Conservation (phyloP, 2,797 vertebrate species). For the Spinibarbus caldwelli region DNA sequence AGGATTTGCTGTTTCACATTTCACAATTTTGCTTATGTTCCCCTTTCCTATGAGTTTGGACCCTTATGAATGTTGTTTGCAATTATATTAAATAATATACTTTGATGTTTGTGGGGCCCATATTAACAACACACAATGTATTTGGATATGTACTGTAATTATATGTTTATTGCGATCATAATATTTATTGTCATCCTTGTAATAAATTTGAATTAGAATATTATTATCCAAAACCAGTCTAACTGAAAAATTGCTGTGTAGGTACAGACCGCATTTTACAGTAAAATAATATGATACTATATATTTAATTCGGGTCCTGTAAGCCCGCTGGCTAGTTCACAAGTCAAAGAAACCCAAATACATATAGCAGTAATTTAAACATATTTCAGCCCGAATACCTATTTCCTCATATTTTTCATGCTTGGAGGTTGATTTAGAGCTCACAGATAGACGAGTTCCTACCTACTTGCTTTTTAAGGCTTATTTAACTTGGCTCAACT, state of each 20-base stretch:
- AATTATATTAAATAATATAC: neutral
- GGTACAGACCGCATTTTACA: neutral
- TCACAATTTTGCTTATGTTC: neutral
- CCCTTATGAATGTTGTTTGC: neutral
- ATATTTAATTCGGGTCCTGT: conserved; percentile 12
- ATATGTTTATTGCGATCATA: neutral
- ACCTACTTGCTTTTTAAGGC: conserved; percentile 30
- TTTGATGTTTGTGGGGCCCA: neutral
- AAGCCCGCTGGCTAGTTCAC: neutral
- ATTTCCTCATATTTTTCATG: conserved; percentile 26
- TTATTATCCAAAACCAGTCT: neutral
- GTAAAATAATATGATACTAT: neutral
- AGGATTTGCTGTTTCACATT: neutral
- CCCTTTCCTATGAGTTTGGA: neutral
- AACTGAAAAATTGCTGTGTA: neutral
- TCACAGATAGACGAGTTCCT: conserved; percentile 16
- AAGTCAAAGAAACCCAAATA: conserved; percentile 1
- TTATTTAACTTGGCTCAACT: conserved; percentile 52
- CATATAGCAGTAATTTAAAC: conserved; percentile 20
- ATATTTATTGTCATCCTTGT: neutral
- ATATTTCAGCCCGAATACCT: conserved; percentile 1
- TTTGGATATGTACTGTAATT: neutral
- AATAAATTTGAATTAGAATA: neutral
- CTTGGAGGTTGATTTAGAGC: conserved; percentile 38
- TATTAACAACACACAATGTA: neutral